Percentiles rank a stretch among this genome's conserved stretches.
Conservation (phyloP, 30 jellyfish, hydroid and myxozoan species). For the Chrysaora quinquecirrha region DNA sequence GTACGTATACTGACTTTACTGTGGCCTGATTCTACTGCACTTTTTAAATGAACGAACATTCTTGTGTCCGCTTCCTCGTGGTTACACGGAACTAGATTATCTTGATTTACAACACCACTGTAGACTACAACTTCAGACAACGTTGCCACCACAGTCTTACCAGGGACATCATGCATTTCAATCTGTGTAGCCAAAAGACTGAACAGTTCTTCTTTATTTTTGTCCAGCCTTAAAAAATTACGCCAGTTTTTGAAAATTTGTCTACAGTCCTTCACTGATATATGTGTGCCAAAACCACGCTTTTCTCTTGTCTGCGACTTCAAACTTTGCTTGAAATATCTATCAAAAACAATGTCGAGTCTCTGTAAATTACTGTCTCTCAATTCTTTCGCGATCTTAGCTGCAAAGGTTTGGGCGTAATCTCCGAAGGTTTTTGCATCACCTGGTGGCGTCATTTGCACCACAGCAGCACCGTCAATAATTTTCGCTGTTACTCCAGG, state of each 20-base stretch:
- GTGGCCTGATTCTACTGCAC: not conserved
- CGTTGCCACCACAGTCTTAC: slow-evolving; percentile 14
- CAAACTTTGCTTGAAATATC: slow-evolving; percentile 4
- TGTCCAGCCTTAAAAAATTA: slow-evolving; percentile 16
- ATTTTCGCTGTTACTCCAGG: slow-evolving; percentile 1
- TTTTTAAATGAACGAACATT: slow-evolving; percentile 17
- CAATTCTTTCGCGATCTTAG: not conserved
- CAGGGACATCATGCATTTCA: not conserved
- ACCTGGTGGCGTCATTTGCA: slow-evolving; percentile 4
- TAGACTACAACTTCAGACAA: not conserved
- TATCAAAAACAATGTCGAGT: not conserved
- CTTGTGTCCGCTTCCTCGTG: slow-evolving; percentile 55
- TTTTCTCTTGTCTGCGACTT: slow-evolving; percentile 33
- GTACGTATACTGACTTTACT: slow-evolving; percentile 19
- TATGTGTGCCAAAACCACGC: slow-evolving; percentile 55
- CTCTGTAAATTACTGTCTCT: not conserved
- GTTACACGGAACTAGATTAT: slow-evolving; percentile 20
- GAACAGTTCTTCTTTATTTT: slow-evolving; percentile 38
- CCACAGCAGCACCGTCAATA: slow-evolving; percentile 4
- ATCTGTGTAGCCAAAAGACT: slow-evolving; percentile 6
- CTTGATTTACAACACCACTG: not conserved
- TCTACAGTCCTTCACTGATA: slow-evolving; percentile 30
- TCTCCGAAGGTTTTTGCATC: slow-evolving; percentile 11
- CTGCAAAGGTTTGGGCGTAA: not conserved
- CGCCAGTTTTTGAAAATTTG: slow-evolving; percentile 17